Evolutionary conservation across 2,797 vertebrate genomes (phyloP), one percentile per base, ranked within the genome.

Genomic region (Esox masquinongy): DNA sequence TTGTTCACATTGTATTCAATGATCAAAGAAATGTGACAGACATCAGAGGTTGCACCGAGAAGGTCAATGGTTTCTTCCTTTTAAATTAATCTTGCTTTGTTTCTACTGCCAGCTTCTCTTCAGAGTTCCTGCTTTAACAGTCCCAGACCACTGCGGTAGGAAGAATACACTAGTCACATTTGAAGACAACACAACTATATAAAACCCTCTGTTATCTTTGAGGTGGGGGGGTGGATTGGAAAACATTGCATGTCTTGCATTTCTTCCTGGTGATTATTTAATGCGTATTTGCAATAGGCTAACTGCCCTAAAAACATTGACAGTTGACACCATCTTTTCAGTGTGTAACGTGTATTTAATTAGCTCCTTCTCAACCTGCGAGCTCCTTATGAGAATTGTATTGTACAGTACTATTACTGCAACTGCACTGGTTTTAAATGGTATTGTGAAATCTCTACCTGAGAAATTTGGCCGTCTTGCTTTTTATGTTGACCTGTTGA

Each of bases 1-100:
- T 66, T 26, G 14, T 5, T 24, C 15, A 15, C n/a, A n/a, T 36
- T 53, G 47, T 2, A 5, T 67, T 71, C 61, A 49, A 36, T 72
- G 36, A 75, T 72, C 59, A 79, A 75, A 39, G 47, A 68, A 68
- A 79, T 56, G 34, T 47, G 63, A 67, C 51, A 69, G 17, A 49
- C 39, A 63, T 47, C 47, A 47, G 39, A 72, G 68, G 22, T 68
- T 24, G 26, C 34, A 59, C 56, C n/a, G 19, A 70, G 31, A 71
- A 76, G 56, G 77, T 64, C 53, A 74, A 39, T 22, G 36, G 8
- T 51, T 56, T 76, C 68, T 68, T 50, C 68, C 71, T 39, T 70
- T 56, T 74, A 77, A 31, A 12, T 31, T 22, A n/a, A 43, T 19
- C n/a, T 34, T 63, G 36, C 12, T 51, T 17, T 67, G 17, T 68